Base-by-base conservation (phyloP, 2,888 invertebrate genomes). In the Caenorhabditis zanzibari region DNA sequence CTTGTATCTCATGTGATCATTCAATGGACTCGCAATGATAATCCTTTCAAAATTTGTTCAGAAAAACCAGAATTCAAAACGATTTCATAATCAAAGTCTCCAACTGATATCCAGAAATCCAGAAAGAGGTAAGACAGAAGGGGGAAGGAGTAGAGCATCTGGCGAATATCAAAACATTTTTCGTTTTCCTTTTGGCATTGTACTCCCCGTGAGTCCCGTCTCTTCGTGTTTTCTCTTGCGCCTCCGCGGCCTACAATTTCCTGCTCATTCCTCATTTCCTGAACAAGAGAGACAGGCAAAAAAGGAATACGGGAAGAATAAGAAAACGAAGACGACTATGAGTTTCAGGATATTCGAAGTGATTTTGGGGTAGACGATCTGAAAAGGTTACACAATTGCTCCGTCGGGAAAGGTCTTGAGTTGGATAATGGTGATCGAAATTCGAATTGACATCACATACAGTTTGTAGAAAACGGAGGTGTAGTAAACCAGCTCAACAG, bases 221-320 rank as follows among this genome's bases (percentile, higher is more conserved):
- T 47, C 26, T 28, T 14, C 44, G 63, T 61, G 38, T 61, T 61
- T 38, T 26, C 38, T 41, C 28, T 61, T 26, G 35, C 73, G 61
- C 73, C 73, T 63, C 68, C 76, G 52, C 64, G 47, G 77, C 69
- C 77, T 68, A 77, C 77, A 77, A 77, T 77, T 77, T 77, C 71
- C 77, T 77, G 71, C 69, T 77, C 77, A 77, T 77, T 71, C 77
- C 41, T 54, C 69, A 49, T 52, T 69, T 77, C 69, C 71, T 77
- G 61, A 63, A 38, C 56, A 14, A 47, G 47, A 47, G n/a, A 35
- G 35, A 68, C 24, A 47, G 66, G 66, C 59, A 59, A 28, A 63
- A 54, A 58, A 56, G 10, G 35, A 56, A 16, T 32, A 52, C 44
- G 75, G 38, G 52, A 49, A 73, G 63, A 49, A 59, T 26, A 58